phyloP scores from a whole-genome alignment of 1,140 invertebrate genomes.

The Drosophila orosa region DNA sequence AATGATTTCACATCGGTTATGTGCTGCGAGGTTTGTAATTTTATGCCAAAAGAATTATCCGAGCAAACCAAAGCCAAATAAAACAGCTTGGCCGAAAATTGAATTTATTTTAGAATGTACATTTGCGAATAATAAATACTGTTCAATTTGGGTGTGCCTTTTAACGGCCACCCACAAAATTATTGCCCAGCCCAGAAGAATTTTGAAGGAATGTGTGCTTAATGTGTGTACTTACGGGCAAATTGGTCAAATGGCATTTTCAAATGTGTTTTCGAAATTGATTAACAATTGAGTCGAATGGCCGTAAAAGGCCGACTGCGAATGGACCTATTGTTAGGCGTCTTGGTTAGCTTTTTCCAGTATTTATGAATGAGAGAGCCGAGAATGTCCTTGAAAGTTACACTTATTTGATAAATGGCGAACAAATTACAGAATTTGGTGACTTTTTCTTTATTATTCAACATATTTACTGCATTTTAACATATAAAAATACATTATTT shows the following conservation, averaged over 20 bases:
- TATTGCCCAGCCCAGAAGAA: conserved; percentile 12
- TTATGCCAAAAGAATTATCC: conserved; percentile 2
- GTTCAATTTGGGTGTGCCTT: conserved; percentile 32
- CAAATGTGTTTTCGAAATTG: conserved; percentile 38
- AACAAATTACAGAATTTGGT: neutral
- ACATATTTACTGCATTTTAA: neutral
- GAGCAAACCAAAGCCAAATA: conserved; percentile 1
- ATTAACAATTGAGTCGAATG: conserved; percentile 38
- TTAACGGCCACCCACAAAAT: conserved; percentile 38
- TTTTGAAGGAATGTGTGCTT: conserved; percentile 28
- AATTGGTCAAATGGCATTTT: conserved; percentile 54
- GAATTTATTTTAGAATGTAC: conserved; percentile 39
- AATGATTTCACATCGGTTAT: conserved; percentile 49
- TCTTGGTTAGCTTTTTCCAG: neutral
- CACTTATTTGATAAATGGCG: neutral
- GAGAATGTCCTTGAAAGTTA: neutral
- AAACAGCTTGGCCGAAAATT: conserved; percentile 3
- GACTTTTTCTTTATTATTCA: neutral
- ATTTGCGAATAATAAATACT: conserved; percentile 28
- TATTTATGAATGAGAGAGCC: neutral
- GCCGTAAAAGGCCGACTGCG: conserved; percentile 10
- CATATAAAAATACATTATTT: no score
- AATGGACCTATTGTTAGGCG: conserved; percentile 6
- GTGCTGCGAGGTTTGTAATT: conserved; percentile 15
- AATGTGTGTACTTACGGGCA: conserved; percentile 35